Percentiles rank a stretch among this genome's conserved stretches.
phyloP scores from a whole-genome alignment of 2,888 invertebrate genomes.

The Netelia fuscicornis region DNA sequence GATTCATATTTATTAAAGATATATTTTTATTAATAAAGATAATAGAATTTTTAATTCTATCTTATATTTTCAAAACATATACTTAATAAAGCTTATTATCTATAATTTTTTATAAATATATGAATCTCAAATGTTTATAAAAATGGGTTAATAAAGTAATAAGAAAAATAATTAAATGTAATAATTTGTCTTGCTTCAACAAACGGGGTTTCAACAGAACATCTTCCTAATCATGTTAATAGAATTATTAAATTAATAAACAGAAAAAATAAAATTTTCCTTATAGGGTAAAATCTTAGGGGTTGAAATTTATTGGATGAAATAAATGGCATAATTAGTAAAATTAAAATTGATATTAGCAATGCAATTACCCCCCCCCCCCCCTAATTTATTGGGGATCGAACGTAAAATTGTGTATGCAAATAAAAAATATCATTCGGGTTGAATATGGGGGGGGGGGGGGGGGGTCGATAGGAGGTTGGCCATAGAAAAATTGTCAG shows the following conservation, averaged over 20 bases:
- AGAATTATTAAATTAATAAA: slow-evolving; percentile 79
- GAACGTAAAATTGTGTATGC: slow-evolving; percentile 93
- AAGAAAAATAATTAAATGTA: slow-evolving; percentile 78
- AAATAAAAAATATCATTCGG: slow-evolving; percentile 94
- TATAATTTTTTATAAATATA: slow-evolving; percentile 53
- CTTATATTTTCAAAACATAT: slow-evolving; percentile 90
- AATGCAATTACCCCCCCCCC: slow-evolving; percentile 88
- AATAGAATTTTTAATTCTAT: slow-evolving; percentile 85
- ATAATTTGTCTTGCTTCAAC: slow-evolving; percentile 78
- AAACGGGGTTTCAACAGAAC: slow-evolving; percentile 84
- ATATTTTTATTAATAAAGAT: slow-evolving; percentile 66
- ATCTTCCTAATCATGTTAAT: slow-evolving; percentile 85
- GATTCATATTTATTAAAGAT: slow-evolving; percentile 69
- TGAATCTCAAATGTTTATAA: slow-evolving; percentile 73
- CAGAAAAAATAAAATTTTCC: slow-evolving; percentile 83
- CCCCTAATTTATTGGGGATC: slow-evolving; percentile 91
- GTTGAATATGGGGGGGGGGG: slow-evolving; percentile 91
- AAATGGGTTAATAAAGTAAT: slow-evolving; percentile 74
- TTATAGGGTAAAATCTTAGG: slow-evolving; percentile 86
- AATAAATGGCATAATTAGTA: slow-evolving; percentile 87
- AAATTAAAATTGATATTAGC: slow-evolving; percentile 89
- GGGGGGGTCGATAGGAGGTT: slow-evolving; percentile 84
- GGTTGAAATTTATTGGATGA: slow-evolving; percentile 87
- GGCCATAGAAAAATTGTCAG: slow-evolving; percentile 91
- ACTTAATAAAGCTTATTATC: slow-evolving; percentile 87